Conservation (phyloP, 2,888 invertebrate genomes). For the Synanthedon formicaeformis region DNA sequence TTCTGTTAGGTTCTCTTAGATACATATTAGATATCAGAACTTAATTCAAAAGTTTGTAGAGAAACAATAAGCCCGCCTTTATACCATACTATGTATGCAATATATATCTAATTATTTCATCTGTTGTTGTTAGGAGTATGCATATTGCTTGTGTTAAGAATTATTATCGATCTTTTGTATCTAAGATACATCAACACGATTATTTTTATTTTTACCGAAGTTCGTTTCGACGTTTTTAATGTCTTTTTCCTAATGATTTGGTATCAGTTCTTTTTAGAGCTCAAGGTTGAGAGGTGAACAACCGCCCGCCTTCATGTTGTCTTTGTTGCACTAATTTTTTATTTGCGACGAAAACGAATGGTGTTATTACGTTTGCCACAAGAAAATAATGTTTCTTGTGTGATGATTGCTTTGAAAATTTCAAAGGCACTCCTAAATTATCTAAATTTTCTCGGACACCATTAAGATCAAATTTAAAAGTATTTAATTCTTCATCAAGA, state of each 20-base stretch:
- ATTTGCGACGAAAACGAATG: background rate
- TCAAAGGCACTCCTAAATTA: no score
- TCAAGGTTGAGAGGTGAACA: background rate
- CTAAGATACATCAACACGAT: background rate
- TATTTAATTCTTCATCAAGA: no score
- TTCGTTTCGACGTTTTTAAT: background rate
- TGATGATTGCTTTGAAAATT: background rate
- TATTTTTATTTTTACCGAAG: background rate
- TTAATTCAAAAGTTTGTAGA: no score
- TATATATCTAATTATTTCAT: no score
- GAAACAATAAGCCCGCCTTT: no score
- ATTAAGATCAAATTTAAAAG: no score
- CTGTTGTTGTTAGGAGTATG: no score
- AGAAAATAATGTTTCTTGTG: background rate
- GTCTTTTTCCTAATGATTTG: background rate
- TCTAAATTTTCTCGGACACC: no score
- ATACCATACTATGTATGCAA: no score
- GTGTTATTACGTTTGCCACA: background rate
- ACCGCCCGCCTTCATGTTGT: background rate
- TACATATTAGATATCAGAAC: no score
- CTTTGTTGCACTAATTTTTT: background rate
- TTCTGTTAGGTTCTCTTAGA: no score
- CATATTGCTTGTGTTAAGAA: background rate
- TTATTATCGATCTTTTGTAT: background rate
- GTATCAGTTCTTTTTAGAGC: background rate